Base-by-base conservation (phyloP, 2,797 vertebrate species). In the Harpagifer antarcticus region DNA sequence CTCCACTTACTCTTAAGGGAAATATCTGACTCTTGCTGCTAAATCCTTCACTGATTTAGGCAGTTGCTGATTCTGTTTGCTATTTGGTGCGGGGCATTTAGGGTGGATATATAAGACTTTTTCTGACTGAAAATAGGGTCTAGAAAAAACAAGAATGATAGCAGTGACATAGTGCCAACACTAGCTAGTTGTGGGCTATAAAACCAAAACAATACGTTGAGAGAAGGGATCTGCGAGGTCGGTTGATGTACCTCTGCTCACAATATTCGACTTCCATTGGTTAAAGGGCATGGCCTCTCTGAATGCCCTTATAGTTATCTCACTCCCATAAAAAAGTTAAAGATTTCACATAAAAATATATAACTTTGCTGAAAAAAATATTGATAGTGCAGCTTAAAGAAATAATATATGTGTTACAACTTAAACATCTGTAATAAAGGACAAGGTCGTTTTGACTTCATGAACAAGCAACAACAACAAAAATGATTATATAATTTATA, bases 161-260 rank as follows among this genome's bases (percentile, higher is more conserved):
- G 1, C 33, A 33, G 33, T 33, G 33, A 33, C 33, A 33, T 5
- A 4, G 19, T 8, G n/a, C 4, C 5, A 33, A 55, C 43, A n/a
- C 9, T 42, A 43, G 42, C 17, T 52, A 55, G 5, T 2, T 47
- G 19, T 45, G 37, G 8, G 13, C 27, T 2, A 1, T 19, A 19
- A 59, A 65, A 57, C n/a, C 10, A 43, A 68, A 81, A 68, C 54
- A 64, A 37, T 16, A 13, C 3, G 20, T 45, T 48, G 8, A 72
- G 62, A 53, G 20, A 44, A 0, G 10, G 42, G 3, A 20, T 19
- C 20, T 27, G n/a, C 4, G 42, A 19, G 54, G 33, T 37, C 33
- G 1, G 33, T 37, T 37, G 33, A 37, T 37, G 33, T 37, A 6
- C 33, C 7, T 37, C 33, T 37, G 33, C 33, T 37, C 33, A 6